A percentile compares a stretch with the other conserved stretches of the same genome.
Conservation (phyloP, 2,888 invertebrate species). For the Drosophila mulleri region DNA sequence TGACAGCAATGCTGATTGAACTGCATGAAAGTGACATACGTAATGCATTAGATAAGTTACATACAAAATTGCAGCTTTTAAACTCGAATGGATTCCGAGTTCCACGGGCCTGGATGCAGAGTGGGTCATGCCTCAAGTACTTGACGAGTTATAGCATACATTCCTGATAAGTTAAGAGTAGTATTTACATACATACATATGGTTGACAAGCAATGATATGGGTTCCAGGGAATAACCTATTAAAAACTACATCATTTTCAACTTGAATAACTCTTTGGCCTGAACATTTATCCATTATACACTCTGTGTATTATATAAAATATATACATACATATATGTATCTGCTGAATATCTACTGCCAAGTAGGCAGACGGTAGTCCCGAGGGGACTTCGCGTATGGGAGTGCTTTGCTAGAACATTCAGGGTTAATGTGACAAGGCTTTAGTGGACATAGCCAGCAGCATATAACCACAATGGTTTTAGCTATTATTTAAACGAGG, state of each 20-base stretch:
- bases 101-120: too few species aligned
- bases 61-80: neutral
- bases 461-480: constrained; percentile 57
- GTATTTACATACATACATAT: too few species aligned
- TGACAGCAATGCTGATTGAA: neutral
- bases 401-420: constrained; percentile 41
- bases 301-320: neutral
- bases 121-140: neutral
- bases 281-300: neutral
- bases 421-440: constrained; percentile 57
- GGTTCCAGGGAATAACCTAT: too few species aligned
- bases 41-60: too few species aligned
- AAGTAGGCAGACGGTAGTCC: neutral
- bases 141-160: neutral
- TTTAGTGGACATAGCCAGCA: constrained; percentile 38
- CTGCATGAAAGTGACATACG: neutral
- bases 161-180: neutral
- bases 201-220: too few species aligned
- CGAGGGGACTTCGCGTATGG: constrained; percentile 14
- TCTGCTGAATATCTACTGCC: neutral
- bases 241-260: too few species aligned
- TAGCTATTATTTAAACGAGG: constrained; percentile 70
- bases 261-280: too few species aligned
- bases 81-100: neutral
- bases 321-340: neutral